Conservation (phyloP, 2,797 vertebrate genomes). For the Dromococcyx pavoninus region DNA sequence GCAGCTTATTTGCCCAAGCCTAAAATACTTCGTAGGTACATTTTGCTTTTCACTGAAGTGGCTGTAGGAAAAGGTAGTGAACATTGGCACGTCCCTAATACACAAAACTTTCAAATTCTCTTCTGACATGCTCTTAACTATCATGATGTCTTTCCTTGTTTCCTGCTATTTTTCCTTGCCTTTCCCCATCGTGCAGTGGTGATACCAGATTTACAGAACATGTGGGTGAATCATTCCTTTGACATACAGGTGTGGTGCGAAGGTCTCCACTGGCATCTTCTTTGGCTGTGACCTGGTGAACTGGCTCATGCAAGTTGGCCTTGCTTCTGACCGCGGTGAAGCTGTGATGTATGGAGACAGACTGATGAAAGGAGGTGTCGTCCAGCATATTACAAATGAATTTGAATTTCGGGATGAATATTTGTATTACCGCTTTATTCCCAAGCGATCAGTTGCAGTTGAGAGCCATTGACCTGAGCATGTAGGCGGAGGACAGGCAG, state of each 20-base stretch:
- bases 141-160: constrained; percentile 76
- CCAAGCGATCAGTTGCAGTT: constrained; percentile 27
- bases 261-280: constrained; percentile 84
- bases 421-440: constrained; percentile 86
- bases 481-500: background rate
- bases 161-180: constrained; percentile 68
- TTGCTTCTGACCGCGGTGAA: constrained; percentile 87
- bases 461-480: constrained; percentile 15
- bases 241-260: constrained; percentile 90
- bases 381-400: constrained; percentile 88
- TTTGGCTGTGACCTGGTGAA: constrained; percentile 92
- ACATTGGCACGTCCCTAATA: constrained; percentile 40
- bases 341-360: constrained; percentile 86
- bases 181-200: constrained; percentile 73
- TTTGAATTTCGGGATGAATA: constrained; percentile 87
- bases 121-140: constrained; percentile 71
- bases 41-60: constrained; percentile 1
- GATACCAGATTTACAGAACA: constrained; percentile 81
- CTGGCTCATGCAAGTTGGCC: constrained; percentile 92
- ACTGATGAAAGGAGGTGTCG: constrained; percentile 86
- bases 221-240: constrained; percentile 86
- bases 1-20: constrained; percentile 15
- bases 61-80: background rate
- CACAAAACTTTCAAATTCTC: constrained; percentile 36
- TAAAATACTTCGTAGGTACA: background rate